Evolutionary conservation across 2,113 vertebrate genomes (phyloP), one percentile per base, ranked within the genome.

Genomic region (Hassar affinis): DNA sequence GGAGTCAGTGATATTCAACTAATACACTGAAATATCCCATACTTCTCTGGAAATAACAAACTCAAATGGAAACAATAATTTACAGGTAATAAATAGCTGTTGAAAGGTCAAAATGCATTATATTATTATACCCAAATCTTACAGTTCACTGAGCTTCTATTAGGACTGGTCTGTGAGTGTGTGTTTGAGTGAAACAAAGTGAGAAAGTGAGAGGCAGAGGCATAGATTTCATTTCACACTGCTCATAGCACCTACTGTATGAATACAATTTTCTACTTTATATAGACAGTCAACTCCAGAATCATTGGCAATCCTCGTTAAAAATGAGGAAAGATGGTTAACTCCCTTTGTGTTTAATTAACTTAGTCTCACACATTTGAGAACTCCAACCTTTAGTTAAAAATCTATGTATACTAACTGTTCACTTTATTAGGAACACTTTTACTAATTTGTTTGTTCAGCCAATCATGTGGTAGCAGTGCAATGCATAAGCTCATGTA

Each of bases 81-180:
- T 74, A 30, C 42, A 75, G 72, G 15, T 75, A 75, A 52, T 75
- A 75, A 30, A 75, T 52, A 75, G n/a, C 52, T 6, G 17, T 52
- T 33, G 47, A 75, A 75, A 75, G 25, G 72, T 75, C 47, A 74
- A 75, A 18, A 30, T 75, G n/a, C 30, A 30, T 51, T 74, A 52
- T 52, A 52, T 75, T 52, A 52, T 75, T 33, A 33, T 2, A 75
- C 7, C 49, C 27, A 52, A 30, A 33, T 52, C 15, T 18, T 52
- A 52, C 49, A 52, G 47, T 30, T 75, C 27, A 52, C 47, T 33
- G 27, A 30, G 72, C 49, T 52, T 52, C 72, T 75, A 27, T 75
- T 74, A 49, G n/a, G n/a, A 49, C 14, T 74, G 6, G 14, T 17
- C 30, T 75, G 69, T n/a, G 25, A 47, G 9, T 69, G 45, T 74